Percentiles rank a stretch among this genome's conserved stretches.
Conservation (phyloP, 2,888 invertebrate genomes). For the Trissolcus brochymenae region DNA sequence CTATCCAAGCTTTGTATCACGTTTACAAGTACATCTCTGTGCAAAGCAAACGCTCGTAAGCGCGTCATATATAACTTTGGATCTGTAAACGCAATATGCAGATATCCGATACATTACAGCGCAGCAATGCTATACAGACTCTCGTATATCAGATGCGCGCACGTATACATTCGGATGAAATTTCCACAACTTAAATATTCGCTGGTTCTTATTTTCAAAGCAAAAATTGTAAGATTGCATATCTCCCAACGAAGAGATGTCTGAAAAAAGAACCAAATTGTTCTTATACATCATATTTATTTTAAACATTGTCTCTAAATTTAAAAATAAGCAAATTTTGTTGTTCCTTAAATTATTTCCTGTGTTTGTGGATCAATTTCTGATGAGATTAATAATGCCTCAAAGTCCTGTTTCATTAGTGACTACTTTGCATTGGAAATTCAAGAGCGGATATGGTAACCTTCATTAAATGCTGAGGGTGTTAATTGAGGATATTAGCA, state of each 20-base stretch:
- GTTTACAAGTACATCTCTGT: slow-evolving; percentile 47
- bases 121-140: slow-evolving; percentile 43
- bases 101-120: slow-evolving; percentile 59
- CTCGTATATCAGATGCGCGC: slow-evolving; percentile 17
- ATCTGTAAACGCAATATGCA: slow-evolving; percentile 56
- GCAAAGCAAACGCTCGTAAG: slow-evolving; percentile 57
- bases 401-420: too few relatives aligned
- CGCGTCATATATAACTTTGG: slow-evolving; percentile 46
- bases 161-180: slow-evolving; percentile 25
- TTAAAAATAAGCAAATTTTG: too few relatives aligned
- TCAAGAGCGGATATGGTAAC: slow-evolving; percentile 19
- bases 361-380: not conserved
- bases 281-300: too few relatives aligned
- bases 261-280: too few relatives aligned
- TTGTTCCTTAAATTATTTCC: too few relatives aligned
- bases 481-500: slow-evolving; percentile 34
- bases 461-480: slow-evolving; percentile 26
- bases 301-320: not conserved
- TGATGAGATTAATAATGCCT: not conserved
- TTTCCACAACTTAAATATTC: slow-evolving; percentile 35
- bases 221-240: too few relatives aligned
- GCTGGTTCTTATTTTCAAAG: too few relatives aligned
- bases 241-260: too few relatives aligned
- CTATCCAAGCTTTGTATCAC: slow-evolving; percentile 36
- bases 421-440: slow-evolving; percentile 10